Base-by-base conservation (phyloP, 2,888 invertebrate genomes). In the Tubulanus polymorphus region DNA sequence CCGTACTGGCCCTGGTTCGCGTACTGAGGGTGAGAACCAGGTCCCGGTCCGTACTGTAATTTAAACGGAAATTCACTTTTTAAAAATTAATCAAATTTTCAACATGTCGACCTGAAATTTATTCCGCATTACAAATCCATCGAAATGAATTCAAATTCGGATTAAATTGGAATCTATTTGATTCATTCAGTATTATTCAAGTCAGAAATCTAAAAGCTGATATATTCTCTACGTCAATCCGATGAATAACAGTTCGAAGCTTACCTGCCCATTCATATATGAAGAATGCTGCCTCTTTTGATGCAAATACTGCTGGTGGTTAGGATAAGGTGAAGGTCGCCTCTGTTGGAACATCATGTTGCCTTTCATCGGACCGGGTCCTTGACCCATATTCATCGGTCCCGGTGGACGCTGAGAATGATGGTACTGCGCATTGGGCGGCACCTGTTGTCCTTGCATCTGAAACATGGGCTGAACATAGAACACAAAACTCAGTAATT, bases 241-340 rank as follows among this genome's bases (percentile, higher is more conserved):
- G n/a, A n/a, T n/a, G n/a, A n/a, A n/a, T n/a, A n/a, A n/a, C n/a
- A n/a, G n/a, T n/a, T n/a, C n/a, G n/a, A n/a, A n/a, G n/a, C n/a
- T n/a, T n/a, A n/a, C n/a, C n/a, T n/a, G n/a, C n/a, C n/a, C n/a
- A n/a, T n/a, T n/a, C n/a, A n/a, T n/a, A 41, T 41, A 20, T 8
- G 41, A 15, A 41, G 23, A 41, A 5, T 18, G 41, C 41, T 41
- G 41, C 41, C 89, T 84, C 69, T 91, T 88, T 73, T 89, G 89
- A 55, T 86, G 85, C 86, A 90, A 88, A 76, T 91, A 88, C 87
- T 90, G 89, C 56, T 88, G 87, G 15, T 91, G 89, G 57, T 86
- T 87, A 79, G 93, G 93, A 1, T 93, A 92, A 49, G 89, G 85
- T 81, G 90, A 85, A 72, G 92, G 84, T 26, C 68, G 60, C 25